Evolutionary conservation across 1,140 invertebrate species (phyloP).

Genomic region (Drosophila teissieri): DNA sequence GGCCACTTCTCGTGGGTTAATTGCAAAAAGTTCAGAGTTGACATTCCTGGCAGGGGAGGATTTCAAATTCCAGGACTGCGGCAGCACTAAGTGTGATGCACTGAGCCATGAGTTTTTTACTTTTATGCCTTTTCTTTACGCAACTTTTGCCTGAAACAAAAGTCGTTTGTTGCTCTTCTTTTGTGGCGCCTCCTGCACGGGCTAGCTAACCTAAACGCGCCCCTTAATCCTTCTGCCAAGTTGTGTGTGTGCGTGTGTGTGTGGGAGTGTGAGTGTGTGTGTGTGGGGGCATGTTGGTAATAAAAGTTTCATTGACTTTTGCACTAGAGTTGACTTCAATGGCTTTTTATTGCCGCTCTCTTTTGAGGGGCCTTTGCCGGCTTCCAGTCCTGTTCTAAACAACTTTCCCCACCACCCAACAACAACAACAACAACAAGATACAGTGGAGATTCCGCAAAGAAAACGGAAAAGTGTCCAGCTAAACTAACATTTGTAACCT

Average conservation of each 20-base stretch:
- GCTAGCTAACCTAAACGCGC: slow-evolving; percentile 10
- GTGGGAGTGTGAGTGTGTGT: not conserved
- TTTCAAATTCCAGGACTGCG: not conserved
- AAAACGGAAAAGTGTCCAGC: not conserved
- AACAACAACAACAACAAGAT: too few relatives aligned
- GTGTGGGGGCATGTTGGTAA: slow-evolving; percentile 34
- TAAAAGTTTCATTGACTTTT: slow-evolving; percentile 76
- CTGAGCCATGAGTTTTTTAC: not conserved
- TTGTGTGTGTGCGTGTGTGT: not conserved
- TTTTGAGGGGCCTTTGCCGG: slow-evolving; percentile 24
- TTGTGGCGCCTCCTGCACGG: slow-evolving; percentile 25
- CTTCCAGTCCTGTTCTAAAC: slow-evolving; percentile 2
- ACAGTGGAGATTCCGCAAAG: not conserved
- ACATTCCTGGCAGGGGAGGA: not conserved
- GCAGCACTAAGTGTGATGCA: slow-evolving; percentile 3
- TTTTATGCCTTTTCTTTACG: slow-evolving; percentile 46
- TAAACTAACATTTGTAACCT: too few relatives aligned
- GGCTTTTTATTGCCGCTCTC: slow-evolving; percentile 53
- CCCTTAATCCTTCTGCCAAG: slow-evolving; percentile 15
- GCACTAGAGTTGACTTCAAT: slow-evolving; percentile 71
- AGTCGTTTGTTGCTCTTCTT: slow-evolving; percentile 71
- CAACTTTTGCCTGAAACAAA: slow-evolving; percentile 56
- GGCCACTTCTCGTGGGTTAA: slow-evolving; percentile 24
- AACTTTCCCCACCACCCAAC: not conserved
- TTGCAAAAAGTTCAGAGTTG: slow-evolving; percentile 14